Evolutionary conservation across 2,888 invertebrate species (phyloP).

Genomic region (Heliconius hortense): DNA sequence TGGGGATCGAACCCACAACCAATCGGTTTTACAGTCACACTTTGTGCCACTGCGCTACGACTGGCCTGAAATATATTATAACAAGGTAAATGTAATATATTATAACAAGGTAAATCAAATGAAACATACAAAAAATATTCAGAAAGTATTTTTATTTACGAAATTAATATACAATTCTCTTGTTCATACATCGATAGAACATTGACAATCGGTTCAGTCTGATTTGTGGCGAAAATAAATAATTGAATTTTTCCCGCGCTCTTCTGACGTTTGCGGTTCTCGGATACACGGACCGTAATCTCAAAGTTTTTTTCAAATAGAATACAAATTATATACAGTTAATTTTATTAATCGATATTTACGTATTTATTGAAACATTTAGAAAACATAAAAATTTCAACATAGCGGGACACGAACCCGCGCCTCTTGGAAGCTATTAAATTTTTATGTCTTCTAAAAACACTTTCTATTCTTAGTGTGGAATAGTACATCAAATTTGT

Average conservation of each 20-base stretch:
- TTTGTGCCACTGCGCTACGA: too few species aligned
- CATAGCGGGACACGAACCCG: too few species aligned
- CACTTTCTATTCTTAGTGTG: too few species aligned
- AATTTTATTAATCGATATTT: neutral
- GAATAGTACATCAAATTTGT: neutral
- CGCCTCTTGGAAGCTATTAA: too few species aligned
- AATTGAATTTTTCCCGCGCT: slow-evolving; percentile 34
- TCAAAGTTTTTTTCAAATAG: neutral
- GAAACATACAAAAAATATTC: slow-evolving; percentile 52
- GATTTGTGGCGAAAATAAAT: slow-evolving; percentile 46
- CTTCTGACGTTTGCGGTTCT: slow-evolving; percentile 29
- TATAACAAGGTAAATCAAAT: slow-evolving; percentile 5
- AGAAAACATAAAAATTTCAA: neutral
- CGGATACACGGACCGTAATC: slow-evolving; percentile 45
- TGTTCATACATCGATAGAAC: slow-evolving; percentile 72
- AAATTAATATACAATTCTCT: slow-evolving; percentile 80
- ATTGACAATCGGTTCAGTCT: slow-evolving; percentile 68
- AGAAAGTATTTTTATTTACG: slow-evolving; percentile 78
- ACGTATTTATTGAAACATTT: neutral
- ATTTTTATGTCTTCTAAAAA: too few species aligned
- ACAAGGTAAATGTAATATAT: too few species aligned
- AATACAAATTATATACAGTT: neutral
- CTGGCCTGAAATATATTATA: too few species aligned
- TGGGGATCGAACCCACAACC: too few species aligned
- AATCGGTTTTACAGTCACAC: too few species aligned